phyloP scores from a whole-genome alignment of 2,113 vertebrate genomes.

The Spheniscus mendiculus region DNA sequence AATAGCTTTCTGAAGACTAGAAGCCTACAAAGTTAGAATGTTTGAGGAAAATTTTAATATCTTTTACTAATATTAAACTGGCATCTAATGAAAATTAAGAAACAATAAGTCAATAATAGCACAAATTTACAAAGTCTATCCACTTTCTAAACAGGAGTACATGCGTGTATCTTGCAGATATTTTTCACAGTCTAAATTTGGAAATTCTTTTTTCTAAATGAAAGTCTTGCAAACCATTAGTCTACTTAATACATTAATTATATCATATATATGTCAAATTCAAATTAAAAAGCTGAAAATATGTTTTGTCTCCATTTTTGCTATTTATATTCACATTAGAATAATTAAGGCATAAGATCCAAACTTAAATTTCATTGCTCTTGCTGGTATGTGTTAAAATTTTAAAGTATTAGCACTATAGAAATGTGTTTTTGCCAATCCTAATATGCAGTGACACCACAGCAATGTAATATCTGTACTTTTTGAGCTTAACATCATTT shows the following conservation, averaged over 20 bases:
- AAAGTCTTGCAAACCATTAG: neutral
- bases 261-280: neutral
- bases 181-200: neutral
- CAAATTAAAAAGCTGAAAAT: neutral
- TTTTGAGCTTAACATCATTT: conserved; percentile 4
- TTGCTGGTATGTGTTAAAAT: neutral
- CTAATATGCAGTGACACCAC: neutral
- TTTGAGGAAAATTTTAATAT: neutral
- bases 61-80: neutral
- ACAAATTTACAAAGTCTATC: neutral
- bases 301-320: neutral
- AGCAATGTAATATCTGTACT: neutral
- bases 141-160: neutral
- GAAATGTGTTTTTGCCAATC: neutral
- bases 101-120: neutral
- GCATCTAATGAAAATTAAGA: neutral
- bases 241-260: neutral
- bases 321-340: neutral
- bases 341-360: neutral
- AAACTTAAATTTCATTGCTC: neutral
- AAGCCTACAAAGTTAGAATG: neutral
- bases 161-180: neutral
- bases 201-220: neutral
- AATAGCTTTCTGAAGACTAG: neutral
- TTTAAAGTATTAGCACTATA: neutral